phyloP scores from a whole-genome alignment of 2,113 vertebrate species.

The Microcebus jonahi region DNA sequence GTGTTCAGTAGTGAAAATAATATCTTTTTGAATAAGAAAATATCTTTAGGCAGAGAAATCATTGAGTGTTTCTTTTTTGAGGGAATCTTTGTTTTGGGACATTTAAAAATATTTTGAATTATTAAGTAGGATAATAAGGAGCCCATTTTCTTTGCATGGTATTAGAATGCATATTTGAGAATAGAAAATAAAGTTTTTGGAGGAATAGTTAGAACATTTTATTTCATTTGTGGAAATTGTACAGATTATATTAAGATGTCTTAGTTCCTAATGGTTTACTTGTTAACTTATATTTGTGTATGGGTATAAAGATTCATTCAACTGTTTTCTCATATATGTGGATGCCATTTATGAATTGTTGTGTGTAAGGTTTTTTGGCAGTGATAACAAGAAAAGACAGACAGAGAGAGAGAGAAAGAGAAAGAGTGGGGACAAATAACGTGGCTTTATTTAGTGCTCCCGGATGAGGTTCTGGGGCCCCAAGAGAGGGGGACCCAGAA shows the following conservation, averaged over 20 bases:
- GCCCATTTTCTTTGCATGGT: background rate
- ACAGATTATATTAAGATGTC: background rate
- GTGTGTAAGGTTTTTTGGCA: too few species aligned
- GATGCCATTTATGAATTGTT: background rate
- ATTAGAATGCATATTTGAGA: conserved; percentile 23
- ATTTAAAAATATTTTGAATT: background rate
- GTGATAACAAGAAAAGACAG: too few species aligned
- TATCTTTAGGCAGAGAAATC: background rate
- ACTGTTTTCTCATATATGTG: background rate
- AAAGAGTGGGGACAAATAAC: too few species aligned
- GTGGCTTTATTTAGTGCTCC: too few species aligned
- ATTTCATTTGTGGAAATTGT: background rate
- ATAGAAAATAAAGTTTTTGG: background rate
- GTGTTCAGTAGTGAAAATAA: background rate
- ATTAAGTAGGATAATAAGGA: background rate
- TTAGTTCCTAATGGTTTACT: background rate
- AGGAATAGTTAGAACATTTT: background rate
- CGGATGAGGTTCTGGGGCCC: too few species aligned
- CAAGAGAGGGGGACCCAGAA: too few species aligned
- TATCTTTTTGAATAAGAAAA: background rate
- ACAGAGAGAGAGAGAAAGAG: too few species aligned
- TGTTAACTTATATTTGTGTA: background rate
- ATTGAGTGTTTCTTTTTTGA: background rate
- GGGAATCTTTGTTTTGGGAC: background rate
- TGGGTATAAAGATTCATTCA: background rate